These are phyloP conservation scores for Ariolimax columbianus DNA, from an alignment of 2,888 invertebrate genomes.

Conservation along the genomic window DNA sequence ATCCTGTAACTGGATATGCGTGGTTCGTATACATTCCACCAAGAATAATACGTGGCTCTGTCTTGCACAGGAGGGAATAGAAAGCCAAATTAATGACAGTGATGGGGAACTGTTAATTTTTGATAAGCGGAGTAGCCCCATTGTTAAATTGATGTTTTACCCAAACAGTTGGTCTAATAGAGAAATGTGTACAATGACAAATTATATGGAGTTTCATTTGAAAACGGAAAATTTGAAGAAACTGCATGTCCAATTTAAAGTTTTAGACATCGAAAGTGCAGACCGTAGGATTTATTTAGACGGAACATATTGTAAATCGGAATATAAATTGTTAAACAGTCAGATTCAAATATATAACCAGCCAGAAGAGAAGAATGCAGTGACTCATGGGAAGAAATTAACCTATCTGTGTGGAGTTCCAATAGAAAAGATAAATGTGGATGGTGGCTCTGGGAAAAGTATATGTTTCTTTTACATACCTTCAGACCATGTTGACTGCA, in stretches of 20 bases:
- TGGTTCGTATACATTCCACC: not conserved
- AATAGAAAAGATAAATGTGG: not conserved
- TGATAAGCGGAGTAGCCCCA: not conserved
- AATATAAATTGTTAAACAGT: slow-evolving; percentile 27
- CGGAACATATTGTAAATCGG: not conserved
- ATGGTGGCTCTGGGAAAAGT: not conserved
- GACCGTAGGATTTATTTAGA: not conserved
- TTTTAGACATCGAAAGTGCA: slow-evolving; percentile 31
- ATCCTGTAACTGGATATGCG: not conserved
- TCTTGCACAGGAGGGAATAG: not conserved
- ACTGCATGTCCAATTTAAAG: not conserved
- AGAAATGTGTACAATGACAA: not conserved
- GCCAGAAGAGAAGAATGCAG: not conserved
- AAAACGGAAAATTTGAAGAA: slow-evolving; percentile 1
- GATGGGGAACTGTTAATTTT: slow-evolving; percentile 12
- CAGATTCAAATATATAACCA: slow-evolving; percentile 19
- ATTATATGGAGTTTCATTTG: not conserved
- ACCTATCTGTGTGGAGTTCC: slow-evolving; percentile 13
- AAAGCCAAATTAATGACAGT: slow-evolving; percentile 17
- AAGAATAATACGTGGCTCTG: slow-evolving; percentile 21
- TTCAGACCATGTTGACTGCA: not conserved
- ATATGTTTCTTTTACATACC: slow-evolving; percentile 26
- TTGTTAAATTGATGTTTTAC: not conserved
- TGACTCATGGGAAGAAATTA: not conserved
- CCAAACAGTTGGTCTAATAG: not conserved